Base-by-base conservation (phyloP, 2,797 vertebrate genomes). In the Uromys caudimaculatus region DNA sequence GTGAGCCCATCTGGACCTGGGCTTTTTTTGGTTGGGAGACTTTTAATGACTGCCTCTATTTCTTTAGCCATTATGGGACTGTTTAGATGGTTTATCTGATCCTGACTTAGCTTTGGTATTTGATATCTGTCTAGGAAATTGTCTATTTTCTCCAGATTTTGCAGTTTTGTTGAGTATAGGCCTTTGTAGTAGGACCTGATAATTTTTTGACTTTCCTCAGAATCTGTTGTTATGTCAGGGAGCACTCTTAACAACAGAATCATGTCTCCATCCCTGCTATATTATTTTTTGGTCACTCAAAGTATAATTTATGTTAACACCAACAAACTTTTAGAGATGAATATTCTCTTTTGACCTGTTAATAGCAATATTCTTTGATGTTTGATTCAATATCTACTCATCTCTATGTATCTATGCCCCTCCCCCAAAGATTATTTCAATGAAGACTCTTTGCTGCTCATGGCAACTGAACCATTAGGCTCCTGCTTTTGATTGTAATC, bases 211-310 rank as follows among this genome's bases (percentile, higher is more conserved):
- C n/a, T n/a, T n/a, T n/a, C n/a, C n/a, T n/a, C n/a, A n/a, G n/a
- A n/a, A n/a, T n/a, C n/a, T n/a, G n/a, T n/a, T n/a, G n/a, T n/a
- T n/a, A n/a, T n/a, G n/a, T 32, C 44, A 52, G 83, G 6, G 27
- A 67, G 3, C 12, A 35, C 29, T 4, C 5, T 50, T n/a, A 50
- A 50, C 17, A 85, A 67, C 5, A 19, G 9, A 9, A 35, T 10
- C 14, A 38, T 29, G 7, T 87, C 21, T 54, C 47, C 21, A 38
- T 0, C 35, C 23, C 4, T 86, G 41, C 5, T 27, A 38, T 27
- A 52, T 54, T 54, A 71, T 94, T 95, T 86, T 96, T 84, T 85
- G 73, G 73, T 94, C 64, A 82, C 7, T 6, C 3, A 54, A 64
- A 47, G 2, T 78, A 44, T 71, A 78, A 79, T 93, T 91, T 96